phyloP scores from a whole-genome alignment of 2,113 vertebrate species.

The Eulacestoma nigropectus region DNA sequence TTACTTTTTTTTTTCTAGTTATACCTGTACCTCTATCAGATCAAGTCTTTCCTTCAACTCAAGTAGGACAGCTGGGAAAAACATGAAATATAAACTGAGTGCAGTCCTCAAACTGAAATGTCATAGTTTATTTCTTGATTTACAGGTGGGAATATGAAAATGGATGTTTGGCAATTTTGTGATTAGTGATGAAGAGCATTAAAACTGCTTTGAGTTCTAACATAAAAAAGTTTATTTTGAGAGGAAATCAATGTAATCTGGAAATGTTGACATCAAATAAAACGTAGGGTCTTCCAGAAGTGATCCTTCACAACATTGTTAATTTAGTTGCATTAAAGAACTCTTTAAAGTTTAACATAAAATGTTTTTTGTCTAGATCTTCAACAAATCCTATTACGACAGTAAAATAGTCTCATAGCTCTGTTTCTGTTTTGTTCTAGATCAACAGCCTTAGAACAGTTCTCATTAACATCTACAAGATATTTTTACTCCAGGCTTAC shows the following conservation, averaged over 20 bases:
- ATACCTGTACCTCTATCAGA: constrained; percentile 80
- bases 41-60: constrained; percentile 82
- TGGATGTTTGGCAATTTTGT: neutral
- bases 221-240: neutral
- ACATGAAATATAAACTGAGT: constrained; percentile 82
- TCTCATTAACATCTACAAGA: constrained; percentile 83
- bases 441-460: constrained; percentile 82
- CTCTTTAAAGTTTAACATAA: neutral
- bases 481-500: constrained; percentile 89
- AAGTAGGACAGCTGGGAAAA: constrained; percentile 70
- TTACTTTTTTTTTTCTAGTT: constrained; percentile 64
- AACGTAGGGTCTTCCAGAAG: neutral
- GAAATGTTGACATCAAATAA: neutral
- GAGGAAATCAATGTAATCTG: neutral
- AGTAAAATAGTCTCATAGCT: neutral
- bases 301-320: neutral
- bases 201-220: neutral
- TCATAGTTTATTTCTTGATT: constrained; percentile 81
- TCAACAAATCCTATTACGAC: neutral
- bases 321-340: neutral
- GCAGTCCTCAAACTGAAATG: constrained; percentile 81
- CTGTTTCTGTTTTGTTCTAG: constrained; percentile 60
- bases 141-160: constrained; percentile 74
- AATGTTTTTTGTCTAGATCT: neutral
- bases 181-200: neutral